A percentile compares a stretch with the other conserved stretches of the same genome.
These are phyloP conservation scores for Solenodon paradoxus DNA, from an alignment of 2,113 vertebrate species.

Conservation along the genomic window DNA sequence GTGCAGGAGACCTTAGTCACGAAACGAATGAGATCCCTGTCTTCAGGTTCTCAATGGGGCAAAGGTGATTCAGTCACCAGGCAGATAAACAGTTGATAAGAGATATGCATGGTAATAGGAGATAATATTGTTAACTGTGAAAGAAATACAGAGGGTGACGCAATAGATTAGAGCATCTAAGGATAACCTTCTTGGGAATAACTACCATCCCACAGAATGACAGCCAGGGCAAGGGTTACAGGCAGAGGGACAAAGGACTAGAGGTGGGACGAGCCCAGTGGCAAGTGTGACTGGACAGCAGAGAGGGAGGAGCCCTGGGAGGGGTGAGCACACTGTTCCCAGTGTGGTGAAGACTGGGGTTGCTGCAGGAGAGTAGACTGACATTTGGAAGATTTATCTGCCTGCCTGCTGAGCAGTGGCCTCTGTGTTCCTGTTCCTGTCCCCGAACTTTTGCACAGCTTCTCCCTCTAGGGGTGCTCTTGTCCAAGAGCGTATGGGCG, in stretches of 20 bases:
- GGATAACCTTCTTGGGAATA: background rate
- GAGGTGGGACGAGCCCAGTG: too few relatives aligned
- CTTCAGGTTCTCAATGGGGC: background rate
- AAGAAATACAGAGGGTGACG: too few relatives aligned
- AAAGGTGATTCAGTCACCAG: too few relatives aligned
- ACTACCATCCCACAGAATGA: too few relatives aligned
- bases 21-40: background rate
- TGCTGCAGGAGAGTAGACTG: too few relatives aligned
- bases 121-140: background rate
- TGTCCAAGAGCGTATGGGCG: background rate
- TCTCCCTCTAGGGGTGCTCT: background rate
- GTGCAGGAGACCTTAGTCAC: background rate
- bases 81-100: too few relatives aligned
- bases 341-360: background rate
- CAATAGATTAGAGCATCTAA: rapidly evolving
- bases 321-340: too few relatives aligned
- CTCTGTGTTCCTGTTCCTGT: too few relatives aligned
- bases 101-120: background rate
- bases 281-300: background rate
- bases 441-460: background rate
- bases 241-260: background rate
- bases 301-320: background rate
- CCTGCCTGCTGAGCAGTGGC: too few relatives aligned
- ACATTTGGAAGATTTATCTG: background rate
- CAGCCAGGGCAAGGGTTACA: background rate